Evolutionary conservation across 2,113 vertebrate genomes (phyloP).

Genomic region (Salvelinus sp.): DNA sequence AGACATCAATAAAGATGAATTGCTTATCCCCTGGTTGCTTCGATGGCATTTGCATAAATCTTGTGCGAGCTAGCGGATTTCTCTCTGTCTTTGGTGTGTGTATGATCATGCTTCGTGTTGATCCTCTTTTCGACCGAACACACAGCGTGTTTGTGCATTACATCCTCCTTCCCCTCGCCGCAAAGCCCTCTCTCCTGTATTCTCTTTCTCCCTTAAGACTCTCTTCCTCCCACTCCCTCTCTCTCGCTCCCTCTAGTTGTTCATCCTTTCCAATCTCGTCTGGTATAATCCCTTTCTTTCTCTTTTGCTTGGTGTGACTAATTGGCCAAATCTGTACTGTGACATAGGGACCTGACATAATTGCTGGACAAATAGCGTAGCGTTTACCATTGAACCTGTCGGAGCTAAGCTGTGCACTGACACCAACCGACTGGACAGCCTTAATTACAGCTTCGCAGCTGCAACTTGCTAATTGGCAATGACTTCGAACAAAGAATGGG

Average conservation of each 20-base stretch:
- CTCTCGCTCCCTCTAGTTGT: conserved; percentile 34
- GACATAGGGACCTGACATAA: conserved; percentile 74
- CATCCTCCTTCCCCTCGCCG: conserved; percentile 29
- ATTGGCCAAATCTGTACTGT: conserved; percentile 75
- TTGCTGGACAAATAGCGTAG: conserved; percentile 75
- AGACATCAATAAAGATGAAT: conserved; percentile 63
- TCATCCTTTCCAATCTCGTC: conserved; percentile 56
- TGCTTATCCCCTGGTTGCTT: conserved; percentile 41
- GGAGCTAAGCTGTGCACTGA: conserved; percentile 65
- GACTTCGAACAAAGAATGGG: conserved; percentile 57
- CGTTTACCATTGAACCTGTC: conserved; percentile 71
- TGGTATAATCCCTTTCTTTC: conserved; percentile 70
- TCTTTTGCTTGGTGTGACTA: conserved; percentile 63
- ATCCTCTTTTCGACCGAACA: conserved; percentile 58
- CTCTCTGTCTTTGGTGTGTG: conserved; percentile 6
- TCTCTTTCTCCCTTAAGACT: conserved; percentile 44
- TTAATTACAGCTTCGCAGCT: conserved; percentile 63
- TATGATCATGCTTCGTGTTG: conserved; percentile 59
- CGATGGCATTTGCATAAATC: conserved; percentile 56
- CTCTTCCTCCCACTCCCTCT: conserved; percentile 6
- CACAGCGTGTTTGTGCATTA: conserved; percentile 48
- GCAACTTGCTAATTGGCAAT: conserved; percentile 71
- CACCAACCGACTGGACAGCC: conserved; percentile 64
- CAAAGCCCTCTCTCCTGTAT: conserved; percentile 46
- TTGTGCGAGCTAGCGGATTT: conserved; percentile 33